Evolutionary conservation across 2,888 invertebrate species (phyloP).

Genomic region (Ceramica pisi): DNA sequence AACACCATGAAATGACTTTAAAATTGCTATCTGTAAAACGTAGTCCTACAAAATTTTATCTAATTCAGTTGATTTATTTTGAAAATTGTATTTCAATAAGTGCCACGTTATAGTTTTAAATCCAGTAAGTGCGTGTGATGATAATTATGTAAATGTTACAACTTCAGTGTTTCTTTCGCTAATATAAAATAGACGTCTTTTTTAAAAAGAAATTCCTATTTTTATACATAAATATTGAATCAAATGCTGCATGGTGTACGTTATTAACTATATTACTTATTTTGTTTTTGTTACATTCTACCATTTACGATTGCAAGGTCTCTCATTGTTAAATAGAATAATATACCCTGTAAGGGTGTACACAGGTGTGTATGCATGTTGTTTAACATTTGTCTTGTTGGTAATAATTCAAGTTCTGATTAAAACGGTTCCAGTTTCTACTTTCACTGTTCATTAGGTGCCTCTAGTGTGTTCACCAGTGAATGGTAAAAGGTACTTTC

Average conservation of each 20-base stretch:
- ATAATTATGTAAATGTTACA: constrained; percentile 64
- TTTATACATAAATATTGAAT: constrained; percentile 1
- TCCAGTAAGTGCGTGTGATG: constrained; percentile 57
- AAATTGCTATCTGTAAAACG: constrained; percentile 53
- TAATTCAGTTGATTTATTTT: constrained; percentile 41
- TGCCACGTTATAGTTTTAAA: constrained; percentile 61
- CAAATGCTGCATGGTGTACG: background rate
- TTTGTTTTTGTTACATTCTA: constrained; percentile 13
- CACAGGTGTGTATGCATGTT: constrained; percentile 33
- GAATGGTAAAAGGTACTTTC: constrained; percentile 43
- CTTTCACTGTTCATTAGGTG: constrained; percentile 34
- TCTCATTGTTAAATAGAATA: constrained; percentile 10
- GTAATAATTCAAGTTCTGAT: constrained; percentile 7
- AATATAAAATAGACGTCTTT: constrained; percentile 17
- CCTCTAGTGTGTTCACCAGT: constrained; percentile 22
- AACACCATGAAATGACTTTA: constrained; percentile 55
- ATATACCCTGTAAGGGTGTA: constrained; percentile 7
- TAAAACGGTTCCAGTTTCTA: constrained; percentile 36
- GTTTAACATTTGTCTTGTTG: background rate
- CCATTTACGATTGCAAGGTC: constrained; percentile 29
- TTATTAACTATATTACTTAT: background rate
- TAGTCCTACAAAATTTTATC: constrained; percentile 36
- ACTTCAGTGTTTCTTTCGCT: constrained; percentile 28
- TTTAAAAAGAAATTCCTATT: background rate
- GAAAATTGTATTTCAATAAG: constrained; percentile 51